Conservation (phyloP, 2,113 vertebrate genomes). For the Panthera leo region DNA sequence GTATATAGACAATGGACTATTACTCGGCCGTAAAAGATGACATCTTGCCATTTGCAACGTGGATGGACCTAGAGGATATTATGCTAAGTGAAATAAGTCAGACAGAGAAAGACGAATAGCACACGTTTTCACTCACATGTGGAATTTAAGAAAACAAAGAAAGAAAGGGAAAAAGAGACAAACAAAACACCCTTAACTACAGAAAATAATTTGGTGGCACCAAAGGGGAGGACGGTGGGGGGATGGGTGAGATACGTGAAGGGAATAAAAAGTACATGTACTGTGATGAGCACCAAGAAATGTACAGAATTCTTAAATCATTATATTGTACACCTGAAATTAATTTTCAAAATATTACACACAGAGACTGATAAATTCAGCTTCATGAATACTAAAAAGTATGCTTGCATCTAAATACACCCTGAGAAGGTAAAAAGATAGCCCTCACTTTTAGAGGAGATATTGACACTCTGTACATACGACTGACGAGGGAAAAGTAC, state of each 20-base stretch:
- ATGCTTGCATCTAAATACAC: not conserved
- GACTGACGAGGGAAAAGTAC: not conserved
- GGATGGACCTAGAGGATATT: not conserved
- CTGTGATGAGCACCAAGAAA: not conserved
- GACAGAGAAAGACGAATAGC: not conserved
- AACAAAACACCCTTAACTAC: not conserved
- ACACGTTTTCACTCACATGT: not conserved
- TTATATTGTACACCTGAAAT: not conserved
- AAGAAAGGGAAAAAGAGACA: not conserved
- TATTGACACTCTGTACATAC: fast-evolving
- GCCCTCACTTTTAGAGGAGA: not conserved
- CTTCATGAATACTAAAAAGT: not conserved
- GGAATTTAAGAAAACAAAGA: not conserved
- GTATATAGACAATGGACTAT: not conserved
- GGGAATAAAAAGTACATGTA: not conserved
- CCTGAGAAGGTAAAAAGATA: not conserved
- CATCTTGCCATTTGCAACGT: not conserved
- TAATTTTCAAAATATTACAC: not conserved
- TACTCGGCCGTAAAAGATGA: not conserved
- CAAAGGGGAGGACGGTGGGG: not conserved
- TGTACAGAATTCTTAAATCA: not conserved
- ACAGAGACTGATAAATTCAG: not conserved
- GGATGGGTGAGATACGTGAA: not conserved
- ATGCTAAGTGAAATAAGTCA: not conserved
- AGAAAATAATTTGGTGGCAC: not conserved